Base-by-base conservation (phyloP, 2,797 vertebrate genomes). In the Lagodon rhomboides region DNA sequence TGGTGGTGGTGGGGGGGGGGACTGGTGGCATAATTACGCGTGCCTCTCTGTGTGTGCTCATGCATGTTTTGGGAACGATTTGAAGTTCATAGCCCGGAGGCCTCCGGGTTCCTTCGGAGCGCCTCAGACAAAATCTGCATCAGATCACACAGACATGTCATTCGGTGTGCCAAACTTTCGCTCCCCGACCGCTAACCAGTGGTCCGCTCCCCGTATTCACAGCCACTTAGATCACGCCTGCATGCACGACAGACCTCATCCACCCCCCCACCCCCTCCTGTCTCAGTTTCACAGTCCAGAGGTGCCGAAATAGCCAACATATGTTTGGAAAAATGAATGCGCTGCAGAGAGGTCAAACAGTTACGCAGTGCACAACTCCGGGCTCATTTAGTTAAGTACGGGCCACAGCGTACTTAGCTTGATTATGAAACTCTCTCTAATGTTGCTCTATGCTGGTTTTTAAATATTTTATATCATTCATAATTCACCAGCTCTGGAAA, bases 301-400 rank as follows among this genome's bases (percentile, higher is more conserved):
- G 91, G 82, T 90, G 90, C 85, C 30, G 72, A 94, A 94, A 95
- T 95, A 87, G 93, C 89, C 93, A 93, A 93, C 94, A 95, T 90
- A 93, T 95, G 94, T 92, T 94, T 85, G 88, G 89, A 91, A 92
- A 92, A 94, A 93, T 87, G 89, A 92, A 93, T 90, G 92, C 82
- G 72, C 79, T 38, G 77, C 25, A 17, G 18, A 71, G 92, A 91
- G 94, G 94, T 95, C 91, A 94, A 85, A 87, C 79, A 83, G 83
- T 64, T 80, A 88, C 17, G 60, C 89, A 70, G 71, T 60, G 80
- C 85, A 70, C 83, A 75, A 81, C 83, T 86, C 85, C 63, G 87
- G 75, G 83, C 90, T 92, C 89, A 87, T 90, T 91, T 89, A 72
- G 84, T 74, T 86, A 87, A 90, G 89, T 85, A 84, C 16, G 49